Base-by-base conservation (phyloP, 1,140 invertebrate species). In the Psix sp. region DNA sequence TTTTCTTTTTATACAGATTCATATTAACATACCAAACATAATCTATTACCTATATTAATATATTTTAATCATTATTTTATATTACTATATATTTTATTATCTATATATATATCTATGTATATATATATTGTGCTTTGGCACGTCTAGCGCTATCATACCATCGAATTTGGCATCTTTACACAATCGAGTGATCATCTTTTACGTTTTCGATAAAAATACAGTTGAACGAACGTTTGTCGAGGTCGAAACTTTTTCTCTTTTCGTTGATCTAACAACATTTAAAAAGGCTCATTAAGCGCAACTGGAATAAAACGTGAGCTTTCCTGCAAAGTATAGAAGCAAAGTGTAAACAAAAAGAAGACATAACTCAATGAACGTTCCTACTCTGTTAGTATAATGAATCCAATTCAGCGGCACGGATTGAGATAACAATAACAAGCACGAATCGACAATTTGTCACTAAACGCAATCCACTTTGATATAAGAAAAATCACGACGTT, bases 101-200 rank as follows among this genome's bases (percentile, higher is more conserved):
- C 33, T 35, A 35, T 56, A 71, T 56, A 59, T 49, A 43, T 26
- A 35, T 56, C 66, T 56, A 59, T 49, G 35, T 26, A 45, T 42
- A 76, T 67, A 77, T 78, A 81, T 77, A 79, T 73, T 85, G 80
- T 86, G 86, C 86, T 87, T 86, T 87, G 84, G 85, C 86, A 84
- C 86, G 77, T 87, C 79, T 86, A 80, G 84, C 84, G 82, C 84
- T 85, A 80, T 82, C 80, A 77, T 82, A 70, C 82, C 82, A 82
- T 84, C 77, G 73, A 79, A 80, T 79, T 79, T 82, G 67, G 57
- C 77, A 70, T 70, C 66, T 70, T 70, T 60, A 70, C 45, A 74
- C 65, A 59, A 40, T 63, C 11, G 46, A 66, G 13, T 54, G 38
- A 59, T 68, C 24, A 29, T 63, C 48, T 62, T 66, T 68, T 70